Evolutionary conservation across 35 echinoderm and acorn worm species (phyloP).

Genomic region (Hemicentrotus pulcherrimus): DNA sequence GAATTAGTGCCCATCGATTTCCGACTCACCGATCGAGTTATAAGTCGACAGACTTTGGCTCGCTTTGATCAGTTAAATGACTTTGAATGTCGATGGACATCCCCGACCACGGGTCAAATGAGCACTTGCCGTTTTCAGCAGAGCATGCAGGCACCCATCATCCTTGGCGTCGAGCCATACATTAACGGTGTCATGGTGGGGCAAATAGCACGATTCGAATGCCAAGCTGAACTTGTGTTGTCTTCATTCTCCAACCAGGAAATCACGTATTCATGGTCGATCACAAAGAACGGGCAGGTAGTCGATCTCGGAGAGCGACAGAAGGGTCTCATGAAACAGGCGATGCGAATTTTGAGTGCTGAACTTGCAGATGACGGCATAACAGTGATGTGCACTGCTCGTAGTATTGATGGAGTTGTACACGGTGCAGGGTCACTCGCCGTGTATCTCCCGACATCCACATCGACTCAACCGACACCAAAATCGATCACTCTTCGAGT

Average conservation of each 20-base stretch:
- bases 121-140: not conserved
- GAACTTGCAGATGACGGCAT: slow-evolving; percentile 21
- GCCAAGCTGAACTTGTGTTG: not conserved
- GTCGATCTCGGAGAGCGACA: slow-evolving; percentile 13
- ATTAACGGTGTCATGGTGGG: not conserved
- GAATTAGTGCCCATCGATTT: not conserved
- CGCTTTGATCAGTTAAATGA: not conserved
- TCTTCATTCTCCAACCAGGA: not conserved
- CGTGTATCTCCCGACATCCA: not conserved
- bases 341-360: slow-evolving; percentile 5
- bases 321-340: slow-evolving; percentile 39
- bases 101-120: not conserved
- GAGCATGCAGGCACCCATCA: not conserved
- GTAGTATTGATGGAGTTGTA: not conserved
- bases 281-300: not conserved
- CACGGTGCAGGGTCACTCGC: slow-evolving; percentile 3
- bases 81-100: slow-evolving; percentile 20
- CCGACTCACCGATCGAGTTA: not conserved
- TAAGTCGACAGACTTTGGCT: slow-evolving; percentile 29
- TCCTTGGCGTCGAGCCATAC: slow-evolving; percentile 1
- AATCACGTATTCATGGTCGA: not conserved
- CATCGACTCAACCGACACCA: not conserved
- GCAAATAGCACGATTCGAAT: slow-evolving; percentile 32
- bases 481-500: not conserved
- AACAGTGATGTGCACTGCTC: slow-evolving; percentile 3